Evolutionary conservation across 2,888 invertebrate species (phyloP), one percentile per base, ranked within the genome.

Genomic region (Aethes cnicana): DNA sequence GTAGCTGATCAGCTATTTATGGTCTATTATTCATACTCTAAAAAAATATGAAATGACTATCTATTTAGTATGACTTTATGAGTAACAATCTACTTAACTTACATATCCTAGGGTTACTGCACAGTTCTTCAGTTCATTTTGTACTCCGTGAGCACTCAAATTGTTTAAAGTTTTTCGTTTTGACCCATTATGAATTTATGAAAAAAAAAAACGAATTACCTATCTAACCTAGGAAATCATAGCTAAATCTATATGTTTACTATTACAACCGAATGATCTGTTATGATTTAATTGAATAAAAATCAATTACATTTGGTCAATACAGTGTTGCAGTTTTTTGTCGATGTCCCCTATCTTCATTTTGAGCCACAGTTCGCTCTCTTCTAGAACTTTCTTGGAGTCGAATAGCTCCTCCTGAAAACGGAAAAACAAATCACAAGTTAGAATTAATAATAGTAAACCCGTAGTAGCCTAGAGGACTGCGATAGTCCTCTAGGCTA

Each of bases 311-410:
- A 86, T 78, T 79, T 81, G 75, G 61, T 84, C 81, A 54, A 87
- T 78, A 68, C 88, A 89, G 56, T 61, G 58, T 58, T 77, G 64
- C 30, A 86, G 68, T 56, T 82, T 64, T 68, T 81, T 78, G 58
- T 88, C 85, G 33, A 84, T 72, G 0, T 76, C 66, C 2, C 84
- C 84, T 25, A 78, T 57, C 53, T 69, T 74, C 57, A 74, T 74
- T 21, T 62, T 47, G 5, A 83, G 56, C 86, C 86, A 88, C 2
- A 81, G 59, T 52, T 74, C 61, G 54, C 80, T 80, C 6, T 77
- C 54, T 57, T 88, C 81, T 20, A 89, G 64, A 14, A 87, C 58
- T 20, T 47, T 55, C 53, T 48, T 69, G 1, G 84, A 64, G 18
- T 73, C 50, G 47, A 46, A 39, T 9, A 89, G 54, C 11, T 64